phyloP scores from a whole-genome alignment of 2,888 invertebrate genomes.

The Conops quadrifasciatus region DNA sequence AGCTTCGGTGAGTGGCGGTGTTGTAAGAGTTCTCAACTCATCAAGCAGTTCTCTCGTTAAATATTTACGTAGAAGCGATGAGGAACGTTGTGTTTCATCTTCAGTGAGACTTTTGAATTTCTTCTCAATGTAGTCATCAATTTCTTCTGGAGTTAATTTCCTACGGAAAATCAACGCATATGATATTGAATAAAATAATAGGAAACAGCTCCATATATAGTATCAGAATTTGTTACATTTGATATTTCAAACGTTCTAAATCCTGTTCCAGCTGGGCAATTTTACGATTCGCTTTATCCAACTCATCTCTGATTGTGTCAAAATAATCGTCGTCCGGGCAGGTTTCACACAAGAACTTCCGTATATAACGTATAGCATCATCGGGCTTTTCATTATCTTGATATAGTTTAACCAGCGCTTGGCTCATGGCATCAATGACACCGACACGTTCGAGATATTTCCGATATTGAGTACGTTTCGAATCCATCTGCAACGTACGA shows the following conservation, averaged over 20 bases:
- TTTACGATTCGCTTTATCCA: constrained; percentile 55
- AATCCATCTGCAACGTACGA: constrained; percentile 58
- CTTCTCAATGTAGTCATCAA: constrained; percentile 65
- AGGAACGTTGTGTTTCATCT: constrained; percentile 65
- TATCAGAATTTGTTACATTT: constrained; percentile 61
- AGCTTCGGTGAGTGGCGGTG: constrained; percentile 68
- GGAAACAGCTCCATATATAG: no score
- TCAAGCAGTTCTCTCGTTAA: constrained; percentile 69
- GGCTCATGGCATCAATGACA: constrained; percentile 63
- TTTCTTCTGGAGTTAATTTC: constrained; percentile 61
- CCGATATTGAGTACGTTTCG: constrained; percentile 63
- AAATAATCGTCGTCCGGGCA: constrained; percentile 62
- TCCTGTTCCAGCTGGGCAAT: constrained; percentile 59
- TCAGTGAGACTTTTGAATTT: constrained; percentile 67
- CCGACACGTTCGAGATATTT: constrained; percentile 63
- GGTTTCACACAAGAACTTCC: constrained; percentile 62
- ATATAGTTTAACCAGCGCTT: constrained; percentile 62
- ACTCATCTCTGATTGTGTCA: constrained; percentile 59
- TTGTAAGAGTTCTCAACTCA: constrained; percentile 68
- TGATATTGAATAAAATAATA: neutral
- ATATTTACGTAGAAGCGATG: constrained; percentile 72
- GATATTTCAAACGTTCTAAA: constrained; percentile 55
- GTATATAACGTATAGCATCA: constrained; percentile 63
- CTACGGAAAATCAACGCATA: constrained; percentile 43
- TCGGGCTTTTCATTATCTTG: constrained; percentile 64